Percentiles rank a stretch among this genome's conserved stretches.
Evolutionary conservation across 2,113 vertebrate species (phyloP).

Genomic region (Actenoides hombroni): DNA sequence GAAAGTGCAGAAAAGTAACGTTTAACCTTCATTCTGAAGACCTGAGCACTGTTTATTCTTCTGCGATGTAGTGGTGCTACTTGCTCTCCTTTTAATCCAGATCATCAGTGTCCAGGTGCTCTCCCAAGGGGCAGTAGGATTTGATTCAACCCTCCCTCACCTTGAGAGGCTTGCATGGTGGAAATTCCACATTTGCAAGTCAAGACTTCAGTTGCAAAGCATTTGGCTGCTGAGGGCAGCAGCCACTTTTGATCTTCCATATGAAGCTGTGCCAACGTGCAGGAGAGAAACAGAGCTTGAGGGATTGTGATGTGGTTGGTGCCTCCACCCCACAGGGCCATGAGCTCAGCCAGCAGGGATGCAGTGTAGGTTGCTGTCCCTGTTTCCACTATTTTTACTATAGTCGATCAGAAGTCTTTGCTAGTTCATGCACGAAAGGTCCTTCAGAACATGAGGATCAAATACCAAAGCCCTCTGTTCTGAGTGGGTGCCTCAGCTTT

Average conservation of each 20-base stretch:
- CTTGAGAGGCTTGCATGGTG: fast-evolving
- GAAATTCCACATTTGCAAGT: neutral
- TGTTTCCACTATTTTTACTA: neutral
- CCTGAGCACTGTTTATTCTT: neutral
- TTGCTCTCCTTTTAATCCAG: fast-evolving
- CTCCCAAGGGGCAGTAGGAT: neutral
- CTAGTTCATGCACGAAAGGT: neutral
- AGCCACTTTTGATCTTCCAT: neutral
- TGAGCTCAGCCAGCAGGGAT: neutral
- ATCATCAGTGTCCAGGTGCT: neutral
- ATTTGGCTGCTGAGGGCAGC: neutral
- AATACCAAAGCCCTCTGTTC: neutral
- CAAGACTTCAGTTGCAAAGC: neutral
- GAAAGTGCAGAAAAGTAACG: neutral
- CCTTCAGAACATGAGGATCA: neutral
- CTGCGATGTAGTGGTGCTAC: fast-evolving
- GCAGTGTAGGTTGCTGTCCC: neutral
- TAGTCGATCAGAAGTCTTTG: neutral
- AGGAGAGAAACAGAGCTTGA: neutral
- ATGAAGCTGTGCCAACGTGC: neutral
- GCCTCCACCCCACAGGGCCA: neutral
- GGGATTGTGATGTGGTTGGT: fast-evolving
- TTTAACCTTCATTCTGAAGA: neutral
- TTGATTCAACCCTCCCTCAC: neutral
- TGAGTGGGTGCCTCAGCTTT: neutral